These are phyloP conservation scores for Delia radicum DNA, from an alignment of 1,140 invertebrate genomes.

Conservation along the genomic window DNA sequence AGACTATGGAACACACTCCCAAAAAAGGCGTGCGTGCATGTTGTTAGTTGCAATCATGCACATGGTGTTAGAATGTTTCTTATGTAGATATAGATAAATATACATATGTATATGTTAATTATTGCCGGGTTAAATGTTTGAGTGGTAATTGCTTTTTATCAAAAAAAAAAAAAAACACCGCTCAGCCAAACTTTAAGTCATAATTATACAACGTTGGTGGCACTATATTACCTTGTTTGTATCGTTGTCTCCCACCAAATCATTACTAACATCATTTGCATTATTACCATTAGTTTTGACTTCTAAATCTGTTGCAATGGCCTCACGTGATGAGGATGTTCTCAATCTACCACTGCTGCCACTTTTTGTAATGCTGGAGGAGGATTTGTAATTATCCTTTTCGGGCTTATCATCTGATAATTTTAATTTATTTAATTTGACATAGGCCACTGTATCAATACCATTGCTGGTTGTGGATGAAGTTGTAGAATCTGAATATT, in stretches of 20 bases:
- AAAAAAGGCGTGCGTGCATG: neutral
- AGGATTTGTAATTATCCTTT: neutral
- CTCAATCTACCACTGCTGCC: neutral
- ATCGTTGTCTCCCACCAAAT: neutral
- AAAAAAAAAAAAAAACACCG: neutral
- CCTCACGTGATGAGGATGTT: neutral
- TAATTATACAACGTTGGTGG: neutral
- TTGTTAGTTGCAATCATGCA: neutral
- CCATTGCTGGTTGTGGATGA: neutral
- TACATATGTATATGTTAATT: neutral
- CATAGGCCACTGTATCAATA: neutral
- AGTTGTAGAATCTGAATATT: neutral
- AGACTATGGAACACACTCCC: neutral
- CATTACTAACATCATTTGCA: neutral
- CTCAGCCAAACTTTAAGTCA: neutral
- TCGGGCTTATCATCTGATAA: neutral
- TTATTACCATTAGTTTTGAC: neutral
- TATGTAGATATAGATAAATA: neutral
- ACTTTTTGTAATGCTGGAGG: neutral
- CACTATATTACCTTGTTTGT: neutral
- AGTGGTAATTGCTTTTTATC: neutral
- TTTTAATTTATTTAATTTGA: constrained; percentile 1
- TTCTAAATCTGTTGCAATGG: neutral
- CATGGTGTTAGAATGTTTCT: neutral
- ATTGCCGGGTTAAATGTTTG: neutral